Evolutionary conservation across 2,113 vertebrate species (phyloP).

Genomic region (Etia nguti): DNA sequence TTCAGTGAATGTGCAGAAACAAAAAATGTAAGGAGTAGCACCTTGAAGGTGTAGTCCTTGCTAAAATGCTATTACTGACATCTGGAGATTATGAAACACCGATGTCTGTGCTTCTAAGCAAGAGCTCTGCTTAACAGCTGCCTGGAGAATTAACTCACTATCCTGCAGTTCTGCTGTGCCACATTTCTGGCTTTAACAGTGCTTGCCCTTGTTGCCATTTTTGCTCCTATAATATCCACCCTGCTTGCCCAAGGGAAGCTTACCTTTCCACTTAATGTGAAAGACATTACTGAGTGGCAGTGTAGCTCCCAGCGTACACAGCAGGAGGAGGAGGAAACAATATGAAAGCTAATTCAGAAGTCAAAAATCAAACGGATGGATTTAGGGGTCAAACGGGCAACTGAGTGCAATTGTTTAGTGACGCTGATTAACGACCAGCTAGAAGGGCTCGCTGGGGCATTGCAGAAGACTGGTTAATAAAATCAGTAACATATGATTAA

Average conservation of each 20-base stretch:
- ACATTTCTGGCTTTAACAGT: constrained; percentile 1
- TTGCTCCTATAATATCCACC: constrained; percentile 2
- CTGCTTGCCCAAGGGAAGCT: constrained; percentile 19
- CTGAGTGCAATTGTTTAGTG: not conserved
- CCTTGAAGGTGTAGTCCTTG: constrained; percentile 22
- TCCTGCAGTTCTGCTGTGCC: constrained; percentile 2
- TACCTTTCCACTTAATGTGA: constrained; percentile 27
- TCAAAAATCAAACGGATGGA: constrained; percentile 16
- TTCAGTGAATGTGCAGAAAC: constrained; percentile 10
- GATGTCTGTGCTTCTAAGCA: constrained; percentile 11
- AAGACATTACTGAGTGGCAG: constrained; percentile 21
- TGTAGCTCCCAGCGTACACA: not conserved
- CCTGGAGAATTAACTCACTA: constrained; percentile 29
- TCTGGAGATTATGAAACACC: constrained; percentile 25
- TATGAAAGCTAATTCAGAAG: not conserved
- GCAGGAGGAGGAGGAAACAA: not conserved
- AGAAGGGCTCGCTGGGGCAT: not conserved
- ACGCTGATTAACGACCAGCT: not conserved
- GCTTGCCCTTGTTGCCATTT: constrained; percentile 22
- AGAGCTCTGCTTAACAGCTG: constrained; percentile 28
- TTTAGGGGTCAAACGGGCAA: not conserved
- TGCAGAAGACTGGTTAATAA: not conserved
- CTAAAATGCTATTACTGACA: constrained; percentile 9
- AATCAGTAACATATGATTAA: not conserved
- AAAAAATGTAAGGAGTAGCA: not conserved